Evolutionary conservation across 2,113 vertebrate genomes (phyloP).

Genomic region (Thryonomys swinderianus): DNA sequence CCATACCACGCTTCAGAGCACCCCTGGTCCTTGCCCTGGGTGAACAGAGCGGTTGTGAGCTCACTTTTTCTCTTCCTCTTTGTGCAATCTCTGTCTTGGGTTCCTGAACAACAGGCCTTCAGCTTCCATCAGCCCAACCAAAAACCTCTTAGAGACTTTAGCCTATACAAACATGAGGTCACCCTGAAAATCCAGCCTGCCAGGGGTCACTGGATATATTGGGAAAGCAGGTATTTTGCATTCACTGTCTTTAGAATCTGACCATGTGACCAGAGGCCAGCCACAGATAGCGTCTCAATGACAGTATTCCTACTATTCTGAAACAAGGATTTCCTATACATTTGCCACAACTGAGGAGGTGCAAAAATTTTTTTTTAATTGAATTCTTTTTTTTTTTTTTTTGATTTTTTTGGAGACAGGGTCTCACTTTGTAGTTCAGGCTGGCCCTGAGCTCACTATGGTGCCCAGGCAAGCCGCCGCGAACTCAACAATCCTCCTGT

Average conservation of each 20-base stretch:
- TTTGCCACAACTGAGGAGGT: neutral
- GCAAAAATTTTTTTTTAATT: no score
- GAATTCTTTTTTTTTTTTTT: no score
- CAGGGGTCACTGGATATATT: neutral
- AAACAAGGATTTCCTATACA: neutral
- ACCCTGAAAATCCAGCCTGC: neutral
- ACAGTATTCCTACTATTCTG: neutral
- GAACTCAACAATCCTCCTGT: no score
- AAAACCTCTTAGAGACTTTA: neutral
- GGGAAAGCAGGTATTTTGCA: neutral
- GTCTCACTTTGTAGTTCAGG: no score
- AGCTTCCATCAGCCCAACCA: neutral
- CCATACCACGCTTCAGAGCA: neutral
- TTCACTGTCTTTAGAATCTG: neutral
- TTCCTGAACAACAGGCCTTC: neutral
- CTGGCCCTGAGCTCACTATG: no score
- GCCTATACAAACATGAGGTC: neutral
- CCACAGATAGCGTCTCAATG: neutral
- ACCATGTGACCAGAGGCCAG: neutral
- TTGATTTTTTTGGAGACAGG: no score
- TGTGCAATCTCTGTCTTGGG: neutral
- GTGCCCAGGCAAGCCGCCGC: no score
- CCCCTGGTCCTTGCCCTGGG: neutral
- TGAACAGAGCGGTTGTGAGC: neutral
- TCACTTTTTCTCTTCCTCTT: rapidly evolving